phyloP scores from a whole-genome alignment of 2,888 invertebrate genomes.

The Sipunculus nudus region DNA sequence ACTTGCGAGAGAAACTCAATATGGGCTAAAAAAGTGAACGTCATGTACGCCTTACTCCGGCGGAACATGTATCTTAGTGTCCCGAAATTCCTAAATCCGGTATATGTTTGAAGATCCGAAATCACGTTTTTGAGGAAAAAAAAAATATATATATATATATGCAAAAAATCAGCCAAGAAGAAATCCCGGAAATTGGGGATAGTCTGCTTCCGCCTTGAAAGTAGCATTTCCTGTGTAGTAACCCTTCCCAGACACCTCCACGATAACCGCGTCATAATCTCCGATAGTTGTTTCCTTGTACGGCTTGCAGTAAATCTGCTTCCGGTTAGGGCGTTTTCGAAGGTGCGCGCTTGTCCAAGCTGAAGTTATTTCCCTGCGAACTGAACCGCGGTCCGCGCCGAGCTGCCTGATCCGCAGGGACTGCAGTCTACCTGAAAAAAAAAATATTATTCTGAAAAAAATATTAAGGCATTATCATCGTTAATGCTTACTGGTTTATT shows the following conservation, averaged over 20 bases:
- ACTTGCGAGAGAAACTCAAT: no score
- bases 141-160: no score
- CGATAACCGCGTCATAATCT: slow-evolving; percentile 54
- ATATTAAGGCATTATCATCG: no score
- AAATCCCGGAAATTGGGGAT: slow-evolving; percentile 58
- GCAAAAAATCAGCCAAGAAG: no score
- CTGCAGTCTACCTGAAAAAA: slow-evolving; percentile 63
- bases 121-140: no score
- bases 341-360: slow-evolving; percentile 50
- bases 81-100: no score
- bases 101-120: no score
- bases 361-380: slow-evolving; percentile 46
- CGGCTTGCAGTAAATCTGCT: slow-evolving; percentile 36
- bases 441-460: not conserved
- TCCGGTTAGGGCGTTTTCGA: slow-evolving; percentile 51
- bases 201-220: slow-evolving; percentile 59
- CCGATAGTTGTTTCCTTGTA: slow-evolving; percentile 36
- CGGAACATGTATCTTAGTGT: no score
- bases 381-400: slow-evolving; percentile 63
- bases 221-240: slow-evolving; percentile 48
- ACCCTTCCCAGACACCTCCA: slow-evolving; percentile 62
- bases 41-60: no score
- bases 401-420: slow-evolving; percentile 65
- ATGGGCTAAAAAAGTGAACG: no score
- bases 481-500: no score